phyloP scores from a whole-genome alignment of 1,140 invertebrate genomes.

The Leptinotarsa texana region DNA sequence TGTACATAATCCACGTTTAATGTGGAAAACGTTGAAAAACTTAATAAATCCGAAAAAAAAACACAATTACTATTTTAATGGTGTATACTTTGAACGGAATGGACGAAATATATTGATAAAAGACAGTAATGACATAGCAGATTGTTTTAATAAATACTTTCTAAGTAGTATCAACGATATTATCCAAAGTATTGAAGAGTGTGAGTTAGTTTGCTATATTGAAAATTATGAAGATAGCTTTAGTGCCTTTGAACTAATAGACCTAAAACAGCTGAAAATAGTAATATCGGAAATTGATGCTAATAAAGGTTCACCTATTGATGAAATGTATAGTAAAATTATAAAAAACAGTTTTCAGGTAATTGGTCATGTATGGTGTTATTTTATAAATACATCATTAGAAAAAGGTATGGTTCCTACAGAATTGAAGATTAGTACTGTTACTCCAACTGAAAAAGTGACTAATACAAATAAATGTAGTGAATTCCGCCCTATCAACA shows the following conservation, averaged over 20 bases:
- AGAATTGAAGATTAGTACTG: constrained; percentile 14
- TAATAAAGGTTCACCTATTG: constrained; percentile 15
- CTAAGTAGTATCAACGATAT: constrained; percentile 19
- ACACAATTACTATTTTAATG: constrained; percentile 13
- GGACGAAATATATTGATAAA: constrained; percentile 7
- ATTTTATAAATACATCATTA: constrained; percentile 14
- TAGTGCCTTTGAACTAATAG: constrained; percentile 13
- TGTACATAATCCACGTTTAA: constrained; percentile 20
- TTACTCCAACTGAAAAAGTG: constrained; percentile 6
- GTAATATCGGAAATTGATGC: constrained; percentile 11
- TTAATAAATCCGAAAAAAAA: constrained; percentile 13
- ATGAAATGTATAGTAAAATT: constrained; percentile 13
- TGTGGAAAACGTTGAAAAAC: constrained; percentile 13
- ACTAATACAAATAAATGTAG: constrained; percentile 16
- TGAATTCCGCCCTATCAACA: constrained; percentile 4
- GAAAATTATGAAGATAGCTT: constrained; percentile 16
- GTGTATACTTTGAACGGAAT: constrained; percentile 9
- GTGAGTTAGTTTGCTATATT: constrained; percentile 18
- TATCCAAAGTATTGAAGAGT: constrained; percentile 11
- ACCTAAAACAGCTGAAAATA: constrained; percentile 9
- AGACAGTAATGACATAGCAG: constrained; percentile 12
- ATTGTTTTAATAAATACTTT: constrained; percentile 19
- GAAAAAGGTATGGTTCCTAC: constrained; percentile 15
- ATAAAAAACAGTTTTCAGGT: constrained; percentile 16
- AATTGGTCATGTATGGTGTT: constrained; percentile 15